These are phyloP conservation scores for Microcebus murinus DNA, from an alignment of 2,113 vertebrate species.

Conservation along the genomic window DNA sequence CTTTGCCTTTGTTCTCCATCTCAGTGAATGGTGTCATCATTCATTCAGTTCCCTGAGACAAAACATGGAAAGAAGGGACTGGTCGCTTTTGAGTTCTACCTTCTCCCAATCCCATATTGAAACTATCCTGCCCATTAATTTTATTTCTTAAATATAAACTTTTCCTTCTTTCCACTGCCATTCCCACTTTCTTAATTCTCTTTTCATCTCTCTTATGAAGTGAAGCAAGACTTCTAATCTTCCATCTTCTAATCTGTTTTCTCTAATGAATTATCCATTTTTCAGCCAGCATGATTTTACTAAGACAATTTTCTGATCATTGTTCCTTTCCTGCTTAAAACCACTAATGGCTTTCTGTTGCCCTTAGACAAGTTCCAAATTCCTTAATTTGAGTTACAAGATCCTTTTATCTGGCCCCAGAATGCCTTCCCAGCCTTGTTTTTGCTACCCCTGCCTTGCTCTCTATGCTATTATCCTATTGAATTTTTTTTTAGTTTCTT, in stretches of 20 bases:
- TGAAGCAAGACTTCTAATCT: not conserved
- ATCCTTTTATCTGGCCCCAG: not conserved
- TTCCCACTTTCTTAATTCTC: not conserved
- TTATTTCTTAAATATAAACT: not conserved
- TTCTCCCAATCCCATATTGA: not conserved
- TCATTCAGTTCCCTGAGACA: not conserved
- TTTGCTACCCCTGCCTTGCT: not conserved
- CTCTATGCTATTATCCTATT: not conserved
- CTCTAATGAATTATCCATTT: not conserved
- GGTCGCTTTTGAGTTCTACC: not conserved
- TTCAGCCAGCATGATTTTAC: not conserved
- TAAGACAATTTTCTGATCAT: not conserved
- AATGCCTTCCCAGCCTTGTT: not conserved
- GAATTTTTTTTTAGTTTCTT: not conserved
- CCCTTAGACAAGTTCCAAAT: not conserved
- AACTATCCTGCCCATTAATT: not conserved
- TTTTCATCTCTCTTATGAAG: not conserved
- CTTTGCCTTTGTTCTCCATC: not conserved
- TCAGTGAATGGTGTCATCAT: not conserved
- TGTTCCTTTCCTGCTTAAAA: not conserved
- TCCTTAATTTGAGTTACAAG: not conserved
- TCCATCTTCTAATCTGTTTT: not conserved
- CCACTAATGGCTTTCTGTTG: not conserved
- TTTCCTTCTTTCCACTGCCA: not conserved
- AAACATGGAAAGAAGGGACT: not conserved